Evolutionary conservation across 2,113 vertebrate species (phyloP), one percentile per base, ranked within the genome.

Genomic region (Lonchura striata): DNA sequence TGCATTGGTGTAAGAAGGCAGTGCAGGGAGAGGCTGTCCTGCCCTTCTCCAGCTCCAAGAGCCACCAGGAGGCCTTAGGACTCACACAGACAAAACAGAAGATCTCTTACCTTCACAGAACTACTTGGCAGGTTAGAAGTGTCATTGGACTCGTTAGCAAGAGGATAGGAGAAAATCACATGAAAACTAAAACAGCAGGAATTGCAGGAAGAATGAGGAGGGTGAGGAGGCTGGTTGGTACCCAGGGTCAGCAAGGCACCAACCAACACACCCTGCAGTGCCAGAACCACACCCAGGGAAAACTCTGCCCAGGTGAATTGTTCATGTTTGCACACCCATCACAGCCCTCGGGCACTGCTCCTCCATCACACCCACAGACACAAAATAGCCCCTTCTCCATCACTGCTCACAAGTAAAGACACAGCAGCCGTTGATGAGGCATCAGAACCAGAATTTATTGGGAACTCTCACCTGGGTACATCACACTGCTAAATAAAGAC

Each of bases 101-200:
- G 92, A 97, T 37, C n/a, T 95, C 98, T 98, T 98, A 98, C 98
- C 98, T 98, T 98, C 96, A 92, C 66, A 96, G 97, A 97, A 95
- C 97, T 96, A 98, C 71, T 95, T 95, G 97, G 97, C 98, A 96
- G 96, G 95, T 96, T 97, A 97, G 97, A 95, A 97, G 97, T 82
- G 97, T 88, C 98, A 97, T 96, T 97, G 98, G 93, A 95, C 90
- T 97, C 96, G 98, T 97, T 97, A 98, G 98, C 98, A 96, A 98
- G 82, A 97, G 96, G 97, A 97, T 15, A 98, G 97, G 98, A 98
- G 96, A 98, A 96, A 98, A 96, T 96, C 95, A 98, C 49, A 35
- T 96, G 95, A 96, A 97, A 97, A 98, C 97, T 97, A 97, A 97
- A 96, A 92, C 89, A 93, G 95, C 13, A 23, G 69, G 94, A 95